Evolutionary conservation across 2,797 vertebrate genomes (phyloP).

Genomic region (Sternotherus odoratus): DNA sequence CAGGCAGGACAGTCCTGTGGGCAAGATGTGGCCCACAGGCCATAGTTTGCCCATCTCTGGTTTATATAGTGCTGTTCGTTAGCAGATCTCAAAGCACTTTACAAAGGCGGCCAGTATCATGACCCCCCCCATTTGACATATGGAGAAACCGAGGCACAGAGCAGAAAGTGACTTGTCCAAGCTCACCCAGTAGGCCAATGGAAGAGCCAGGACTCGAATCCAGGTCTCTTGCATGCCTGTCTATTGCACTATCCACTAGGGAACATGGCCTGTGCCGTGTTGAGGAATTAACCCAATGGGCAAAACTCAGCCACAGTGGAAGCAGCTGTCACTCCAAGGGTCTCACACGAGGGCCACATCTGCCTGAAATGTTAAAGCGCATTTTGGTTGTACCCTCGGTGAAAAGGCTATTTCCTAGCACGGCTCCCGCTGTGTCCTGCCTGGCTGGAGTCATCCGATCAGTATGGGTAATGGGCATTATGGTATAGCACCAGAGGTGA

Average conservation of each 20-base stretch:
- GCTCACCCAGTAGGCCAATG: no score
- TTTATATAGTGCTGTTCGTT: no score
- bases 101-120: neutral
- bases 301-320: neutral
- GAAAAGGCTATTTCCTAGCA: neutral
- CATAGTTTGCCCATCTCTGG: no score
- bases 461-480: neutral
- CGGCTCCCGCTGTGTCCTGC: neutral
- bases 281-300: neutral
- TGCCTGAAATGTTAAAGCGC: neutral
- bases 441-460: neutral
- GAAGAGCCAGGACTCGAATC: no score
- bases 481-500: no score
- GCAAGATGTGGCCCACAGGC: no score
- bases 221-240: no score
- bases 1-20: no score
- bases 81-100: neutral
- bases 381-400: neutral
- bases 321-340: neutral
- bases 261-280: neutral
- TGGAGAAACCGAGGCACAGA: neutral
- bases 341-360: no score
- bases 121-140: neutral
- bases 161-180: neutral
- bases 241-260: neutral